These are phyloP conservation scores for Euschistus heros DNA, from an alignment of 1,140 invertebrate genomes.

Conservation along the genomic window DNA sequence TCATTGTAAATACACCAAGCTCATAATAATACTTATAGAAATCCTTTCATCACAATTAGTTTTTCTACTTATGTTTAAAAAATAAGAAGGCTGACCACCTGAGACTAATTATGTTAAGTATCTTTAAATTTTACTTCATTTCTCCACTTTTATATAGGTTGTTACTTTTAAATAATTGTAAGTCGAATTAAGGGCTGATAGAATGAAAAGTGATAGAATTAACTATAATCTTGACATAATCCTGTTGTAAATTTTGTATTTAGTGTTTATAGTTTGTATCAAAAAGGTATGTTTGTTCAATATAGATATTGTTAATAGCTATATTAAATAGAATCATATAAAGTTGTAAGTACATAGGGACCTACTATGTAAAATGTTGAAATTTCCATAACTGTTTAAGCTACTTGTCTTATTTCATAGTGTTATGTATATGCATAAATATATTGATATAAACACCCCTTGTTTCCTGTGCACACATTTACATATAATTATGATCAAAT, in stretches of 20 bases:
- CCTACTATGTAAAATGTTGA: constrained; percentile 4
- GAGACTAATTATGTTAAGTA: constrained; percentile 6
- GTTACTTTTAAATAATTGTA: no score
- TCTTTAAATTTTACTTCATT: no score
- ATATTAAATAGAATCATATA: not conserved
- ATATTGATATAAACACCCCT: no score
- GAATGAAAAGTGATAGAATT: no score
- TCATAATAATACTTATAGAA: not conserved
- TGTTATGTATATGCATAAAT: no score
- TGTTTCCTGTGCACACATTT: no score
- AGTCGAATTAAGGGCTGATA: no score
- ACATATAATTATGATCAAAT: no score
- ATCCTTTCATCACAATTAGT: not conserved
- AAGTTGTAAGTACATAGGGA: constrained; percentile 4
- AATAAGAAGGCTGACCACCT: constrained; percentile 3
- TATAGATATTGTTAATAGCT: constrained; percentile 5
- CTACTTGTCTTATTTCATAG: no score
- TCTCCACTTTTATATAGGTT: no score
- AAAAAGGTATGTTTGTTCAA: not conserved
- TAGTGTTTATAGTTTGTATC: not conserved
- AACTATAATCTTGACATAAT: no score
- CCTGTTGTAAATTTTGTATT: constrained; percentile 14
- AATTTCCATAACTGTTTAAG: not conserved
- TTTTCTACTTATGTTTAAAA: not conserved
- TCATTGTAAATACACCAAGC: not conserved